phyloP scores from a whole-genome alignment of 92 coral and sea anemone genomes.

The Umimayanthus chanpuru region DNA sequence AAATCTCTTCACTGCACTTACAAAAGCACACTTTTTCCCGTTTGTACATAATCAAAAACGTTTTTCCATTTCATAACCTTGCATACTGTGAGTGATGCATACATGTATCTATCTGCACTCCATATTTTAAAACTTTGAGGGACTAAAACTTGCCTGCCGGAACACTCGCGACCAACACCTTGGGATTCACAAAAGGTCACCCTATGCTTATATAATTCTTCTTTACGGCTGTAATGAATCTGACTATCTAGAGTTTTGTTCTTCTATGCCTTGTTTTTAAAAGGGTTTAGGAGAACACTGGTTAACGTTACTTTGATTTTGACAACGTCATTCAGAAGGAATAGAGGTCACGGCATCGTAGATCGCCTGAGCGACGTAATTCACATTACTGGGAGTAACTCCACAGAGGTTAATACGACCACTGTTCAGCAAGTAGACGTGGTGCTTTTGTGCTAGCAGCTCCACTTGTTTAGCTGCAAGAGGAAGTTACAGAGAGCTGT shows the following conservation, averaged over 20 bases:
- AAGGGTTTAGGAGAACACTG: neutral
- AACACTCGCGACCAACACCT: neutral
- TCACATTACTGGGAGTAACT: constrained; percentile 17
- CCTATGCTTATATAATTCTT: neutral
- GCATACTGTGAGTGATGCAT: neutral
- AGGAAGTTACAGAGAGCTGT: constrained; percentile 28
- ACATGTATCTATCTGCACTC: neutral
- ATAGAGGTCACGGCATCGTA: constrained; percentile 36
- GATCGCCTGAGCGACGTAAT: constrained; percentile 25
- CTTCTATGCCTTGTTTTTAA: neutral
- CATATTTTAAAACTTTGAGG: neutral
- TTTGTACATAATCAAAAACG: neutral
- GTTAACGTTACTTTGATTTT: neutral
- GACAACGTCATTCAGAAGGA: constrained; percentile 25
- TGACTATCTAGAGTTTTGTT: neutral
- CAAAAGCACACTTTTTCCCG: neutral
- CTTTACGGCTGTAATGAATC: neutral
- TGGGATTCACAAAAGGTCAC: neutral
- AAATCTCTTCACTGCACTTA: neutral
- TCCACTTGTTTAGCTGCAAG: constrained; percentile 34
- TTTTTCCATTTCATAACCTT: too few relatives aligned
- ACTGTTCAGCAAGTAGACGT: constrained; percentile 35
- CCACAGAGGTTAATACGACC: constrained; percentile 44
- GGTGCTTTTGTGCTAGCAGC: constrained; percentile 18
- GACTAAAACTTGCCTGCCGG: neutral